Evolutionary conservation across 2,797 vertebrate species (phyloP).

Genomic region (Takifugu ocellatus): DNA sequence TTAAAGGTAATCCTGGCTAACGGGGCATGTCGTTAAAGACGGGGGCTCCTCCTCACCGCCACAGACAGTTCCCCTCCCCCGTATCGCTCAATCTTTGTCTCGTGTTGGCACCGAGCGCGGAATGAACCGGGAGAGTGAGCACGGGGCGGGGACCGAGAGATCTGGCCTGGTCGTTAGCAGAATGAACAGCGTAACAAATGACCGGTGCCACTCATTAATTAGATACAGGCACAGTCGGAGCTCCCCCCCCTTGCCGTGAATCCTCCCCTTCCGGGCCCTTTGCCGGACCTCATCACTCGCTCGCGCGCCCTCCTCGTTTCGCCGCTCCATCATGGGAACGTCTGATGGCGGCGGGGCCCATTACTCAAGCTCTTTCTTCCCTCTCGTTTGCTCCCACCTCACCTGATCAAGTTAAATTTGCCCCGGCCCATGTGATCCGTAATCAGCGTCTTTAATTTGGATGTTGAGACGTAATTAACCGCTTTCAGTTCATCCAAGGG

Average conservation of each 20-base stretch:
- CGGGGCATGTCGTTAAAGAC: conserved; percentile 51
- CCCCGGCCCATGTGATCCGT: conserved; percentile 35
- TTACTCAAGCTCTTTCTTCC: conserved; percentile 42
- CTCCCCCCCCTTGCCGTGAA: conserved; percentile 16
- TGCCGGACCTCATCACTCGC: conserved; percentile 31
- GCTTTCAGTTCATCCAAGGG: conserved; percentile 8
- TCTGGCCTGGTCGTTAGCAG: conserved; percentile 55
- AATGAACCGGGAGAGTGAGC: conserved; percentile 40
- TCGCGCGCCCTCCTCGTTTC: conserved; percentile 20
- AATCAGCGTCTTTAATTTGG: conserved; percentile 46
- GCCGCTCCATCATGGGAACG: conserved; percentile 45
- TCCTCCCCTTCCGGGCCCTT: conserved; percentile 15
- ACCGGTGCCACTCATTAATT: conserved; percentile 72
- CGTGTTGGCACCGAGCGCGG: conserved; percentile 1
- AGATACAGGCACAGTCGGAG: conserved; percentile 53
- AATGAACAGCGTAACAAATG: conserved; percentile 69
- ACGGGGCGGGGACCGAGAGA: conserved; percentile 53
- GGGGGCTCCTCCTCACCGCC: conserved; percentile 34
- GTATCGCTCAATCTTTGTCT: conserved; percentile 33
- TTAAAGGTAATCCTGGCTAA: conserved; percentile 45
- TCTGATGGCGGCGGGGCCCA: conserved; percentile 45
- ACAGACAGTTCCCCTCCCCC: conserved; percentile 10
- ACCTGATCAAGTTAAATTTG: conserved; percentile 35
- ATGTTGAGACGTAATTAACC: conserved; percentile 17
- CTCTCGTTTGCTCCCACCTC: conserved; percentile 21